Conservation (phyloP, 2,797 vertebrate species). For the Tragopan temminckii region DNA sequence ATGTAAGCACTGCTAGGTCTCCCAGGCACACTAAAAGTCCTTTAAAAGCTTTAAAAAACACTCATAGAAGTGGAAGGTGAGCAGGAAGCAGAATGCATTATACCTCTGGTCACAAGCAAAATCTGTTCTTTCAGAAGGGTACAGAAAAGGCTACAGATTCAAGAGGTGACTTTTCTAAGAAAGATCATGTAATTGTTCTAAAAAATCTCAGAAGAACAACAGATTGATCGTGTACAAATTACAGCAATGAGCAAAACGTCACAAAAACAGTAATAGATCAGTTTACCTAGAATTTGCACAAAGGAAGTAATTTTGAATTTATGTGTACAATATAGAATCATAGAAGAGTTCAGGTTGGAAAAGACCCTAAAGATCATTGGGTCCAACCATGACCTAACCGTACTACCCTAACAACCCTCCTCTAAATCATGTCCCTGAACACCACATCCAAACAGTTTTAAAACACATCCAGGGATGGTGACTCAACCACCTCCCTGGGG, state of each 20-base stretch:
- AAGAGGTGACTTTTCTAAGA: background rate
- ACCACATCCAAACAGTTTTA: too few species aligned
- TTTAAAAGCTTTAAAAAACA: background rate
- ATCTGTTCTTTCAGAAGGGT: background rate
- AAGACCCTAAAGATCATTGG: too few species aligned
- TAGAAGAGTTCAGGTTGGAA: too few species aligned
- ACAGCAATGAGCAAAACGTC: background rate
- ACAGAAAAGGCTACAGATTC: fast-evolving
- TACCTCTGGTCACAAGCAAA: background rate
- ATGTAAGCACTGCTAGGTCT: background rate
- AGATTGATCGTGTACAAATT: background rate
- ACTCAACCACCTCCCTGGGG: too few species aligned
- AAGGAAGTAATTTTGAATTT: background rate
- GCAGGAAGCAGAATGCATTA: background rate
- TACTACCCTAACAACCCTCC: too few species aligned
- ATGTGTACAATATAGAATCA: background rate
- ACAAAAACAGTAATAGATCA: background rate
- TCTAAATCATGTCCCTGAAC: too few species aligned
- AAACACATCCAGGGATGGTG: too few species aligned
- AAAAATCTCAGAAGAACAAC: background rate
- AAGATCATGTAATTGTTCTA: background rate
- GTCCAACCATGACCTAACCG: too few species aligned
- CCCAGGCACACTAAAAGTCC: background rate
- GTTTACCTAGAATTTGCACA: background rate
- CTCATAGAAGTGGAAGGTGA: background rate